Evolutionary conservation across 2,888 invertebrate genomes (phyloP), one percentile per base, ranked within the genome.

Genomic region (Actias luna): DNA sequence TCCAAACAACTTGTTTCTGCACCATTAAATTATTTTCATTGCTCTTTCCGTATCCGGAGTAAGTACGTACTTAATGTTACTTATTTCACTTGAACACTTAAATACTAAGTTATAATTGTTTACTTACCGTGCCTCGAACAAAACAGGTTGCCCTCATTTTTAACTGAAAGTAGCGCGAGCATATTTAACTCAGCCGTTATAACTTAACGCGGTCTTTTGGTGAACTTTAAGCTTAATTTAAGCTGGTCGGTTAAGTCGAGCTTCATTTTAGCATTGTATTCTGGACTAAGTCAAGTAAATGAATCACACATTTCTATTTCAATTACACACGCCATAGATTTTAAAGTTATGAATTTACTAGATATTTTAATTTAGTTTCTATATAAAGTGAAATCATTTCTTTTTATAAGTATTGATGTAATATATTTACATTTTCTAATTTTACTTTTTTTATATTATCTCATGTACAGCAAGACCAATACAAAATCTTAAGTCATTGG

Each of bases 221-320:
- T 68, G 64, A 64, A 65, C 69, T 69, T 65, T 55, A 29, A 29
- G 27, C 75, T 78, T 77, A 72, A 77, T 59, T 69, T 63, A 70
- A 76, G 69, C 70, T 65, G 39, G 18, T 36, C 57, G 73, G 70
- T 77, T 75, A 72, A 75, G 65, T 73, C 69, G 57, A 67, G 69
- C 64, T 69, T 69, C 65, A 67, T 66, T 67, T 68, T 65, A 67
- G 66, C 68, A 69, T 50, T 50, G 12, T 74, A 63, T 70, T 67
- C 62, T 57, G 42, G 67, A 61, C 65, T 69, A 69, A 71, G 66
- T 67, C 67, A 52, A 60, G 42, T 62, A 59, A 63, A 63, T 65
- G 60, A 55, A 66, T 63, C 69, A 67, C 71, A 71, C 63, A 72
- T 73, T 71, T 69, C 67, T 36, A 63, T 68, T 64, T 57, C 60